Evolutionary conservation across 2,888 invertebrate genomes (phyloP), one percentile per base, ranked within the genome.

Genomic region (Bombylius discolor): DNA sequence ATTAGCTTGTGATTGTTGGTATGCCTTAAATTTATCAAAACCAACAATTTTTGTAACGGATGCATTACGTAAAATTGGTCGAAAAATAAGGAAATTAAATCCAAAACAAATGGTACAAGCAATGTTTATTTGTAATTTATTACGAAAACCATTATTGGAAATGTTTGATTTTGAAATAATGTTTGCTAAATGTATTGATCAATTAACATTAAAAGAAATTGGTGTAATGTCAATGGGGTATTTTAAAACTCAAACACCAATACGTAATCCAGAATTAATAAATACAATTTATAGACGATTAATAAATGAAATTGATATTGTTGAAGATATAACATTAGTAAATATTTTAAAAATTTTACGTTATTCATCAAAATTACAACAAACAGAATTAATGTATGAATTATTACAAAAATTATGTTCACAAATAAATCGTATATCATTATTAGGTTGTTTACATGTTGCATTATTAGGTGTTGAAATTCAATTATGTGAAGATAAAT

Each of bases 191-290:
- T 70, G 72, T 55, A 74, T 84, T n/a, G 64, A 79, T 8, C 66
- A 78, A 33, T 78, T 87, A 66, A 77, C 74, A 32, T 62, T 83
- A 7, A 79, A 83, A 61, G 88, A 90, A 66, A 69, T 89, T 57
- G 84, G 82, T 12, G 78, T 89, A 13, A 78, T 85, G 62, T 78
- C 83, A 5, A 82, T 87, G 80, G 87, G 85, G 0, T 88, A 85
- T 68, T 90, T 90, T 64, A 89, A 89, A 74, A 83, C 82, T 14
- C 79, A 82, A 72, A 83, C 81, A 3, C 79, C 76, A 14, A 76
- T 89, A 51, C 77, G 79, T 59, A 79, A 74, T 67, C 61, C 67
- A 5, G 65, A 70, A 0, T 64, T 86, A 47, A 53, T 82, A 1
- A 63, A 72, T 4, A 73, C 74, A 53, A 75, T 84, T 2, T 78